Evolutionary conservation across 2,888 invertebrate genomes (phyloP), one percentile per base, ranked within the genome.

Genomic region (Hyposoter didymator): DNA sequence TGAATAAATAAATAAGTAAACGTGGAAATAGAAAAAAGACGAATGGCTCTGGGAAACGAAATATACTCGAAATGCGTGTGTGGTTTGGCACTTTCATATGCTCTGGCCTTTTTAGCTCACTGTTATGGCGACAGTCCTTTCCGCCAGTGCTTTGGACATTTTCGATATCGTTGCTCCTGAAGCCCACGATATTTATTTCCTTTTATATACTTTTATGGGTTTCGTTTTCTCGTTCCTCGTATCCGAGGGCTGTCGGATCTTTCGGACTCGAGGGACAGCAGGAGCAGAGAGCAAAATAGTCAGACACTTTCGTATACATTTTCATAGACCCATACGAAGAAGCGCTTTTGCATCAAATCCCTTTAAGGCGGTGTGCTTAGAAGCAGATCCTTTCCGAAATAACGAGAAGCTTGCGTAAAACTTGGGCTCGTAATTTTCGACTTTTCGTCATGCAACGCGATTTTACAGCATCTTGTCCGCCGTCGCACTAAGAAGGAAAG

Each of bases 11-110:
- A 35, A 75, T 59, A n/a, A 35, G 64, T 43, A 84, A 86, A 84
- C 84, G 88, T 83, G 88, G 82, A 84, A 52, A 78, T 75, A 78
- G 84, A 88, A 88, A 87, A 87, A 88, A 84, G 87, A 85, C 86
- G 85, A 86, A 83, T 88, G 86, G 88, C 88, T 89, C 10, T 55
- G 88, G 91, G 91, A 91, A 90, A 89, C 85, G 88, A 91, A 91
- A 89, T 87, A 89, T 87, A 88, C 88, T 80, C 87, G 70, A 66
- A 82, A 55, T 73, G 22, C 49, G 55, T 76, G 73, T 72, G 75
- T 52, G 72, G 73, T 62, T 85, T 84, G 84, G 80, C 85, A 75
- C 85, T 59, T 35, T 35, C 19, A 32, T 32, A 69, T 32, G 19
- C 19, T 28, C 83, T 78, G 85, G 83, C 82, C 85, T 82, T 66